These are phyloP conservation scores for Thera obeliscata DNA, from an alignment of 2,888 invertebrate species.

Conservation along the genomic window DNA sequence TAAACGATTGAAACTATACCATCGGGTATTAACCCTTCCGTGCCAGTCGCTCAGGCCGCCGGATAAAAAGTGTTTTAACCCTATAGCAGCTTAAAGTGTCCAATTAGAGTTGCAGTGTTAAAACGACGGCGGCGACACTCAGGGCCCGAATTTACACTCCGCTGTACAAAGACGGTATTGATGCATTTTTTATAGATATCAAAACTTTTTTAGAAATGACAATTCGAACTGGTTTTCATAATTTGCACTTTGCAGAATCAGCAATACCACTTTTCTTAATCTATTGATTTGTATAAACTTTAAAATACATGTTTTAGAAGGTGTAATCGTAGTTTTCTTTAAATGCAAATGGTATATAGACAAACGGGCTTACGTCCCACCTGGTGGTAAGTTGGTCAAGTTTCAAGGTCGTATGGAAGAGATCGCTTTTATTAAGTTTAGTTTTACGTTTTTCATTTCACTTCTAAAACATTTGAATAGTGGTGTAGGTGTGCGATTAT, in stretches of 20 bases:
- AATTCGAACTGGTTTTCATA: not conserved
- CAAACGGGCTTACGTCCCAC: too few relatives aligned
- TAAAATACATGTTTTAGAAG: too few relatives aligned
- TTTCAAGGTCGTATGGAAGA: too few relatives aligned
- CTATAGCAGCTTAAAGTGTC: conserved; percentile 69
- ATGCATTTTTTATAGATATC: conserved; percentile 60
- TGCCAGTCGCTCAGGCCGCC: conserved; percentile 60
- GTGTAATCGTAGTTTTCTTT: too few relatives aligned
- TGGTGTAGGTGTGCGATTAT: too few relatives aligned
- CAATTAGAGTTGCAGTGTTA: conserved; percentile 81
- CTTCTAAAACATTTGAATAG: too few relatives aligned
- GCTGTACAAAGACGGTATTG: conserved; percentile 73
- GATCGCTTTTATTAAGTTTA: too few relatives aligned
- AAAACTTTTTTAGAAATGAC: conserved; percentile 43
- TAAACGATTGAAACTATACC: conserved; percentile 28
- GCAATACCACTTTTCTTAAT: too few relatives aligned
- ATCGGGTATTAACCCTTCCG: conserved; percentile 48
- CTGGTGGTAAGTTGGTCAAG: too few relatives aligned
- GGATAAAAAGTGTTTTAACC: conserved; percentile 79
- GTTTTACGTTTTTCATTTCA: too few relatives aligned
- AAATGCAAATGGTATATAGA: too few relatives aligned
- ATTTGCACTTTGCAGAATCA: not conserved
- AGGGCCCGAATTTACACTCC: conserved; percentile 76
- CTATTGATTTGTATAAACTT: too few relatives aligned
- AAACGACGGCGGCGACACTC: conserved; percentile 80